These are phyloP conservation scores for Procambarus virginalis DNA, from an alignment of 1,140 invertebrate species.

Conservation along the genomic window DNA sequence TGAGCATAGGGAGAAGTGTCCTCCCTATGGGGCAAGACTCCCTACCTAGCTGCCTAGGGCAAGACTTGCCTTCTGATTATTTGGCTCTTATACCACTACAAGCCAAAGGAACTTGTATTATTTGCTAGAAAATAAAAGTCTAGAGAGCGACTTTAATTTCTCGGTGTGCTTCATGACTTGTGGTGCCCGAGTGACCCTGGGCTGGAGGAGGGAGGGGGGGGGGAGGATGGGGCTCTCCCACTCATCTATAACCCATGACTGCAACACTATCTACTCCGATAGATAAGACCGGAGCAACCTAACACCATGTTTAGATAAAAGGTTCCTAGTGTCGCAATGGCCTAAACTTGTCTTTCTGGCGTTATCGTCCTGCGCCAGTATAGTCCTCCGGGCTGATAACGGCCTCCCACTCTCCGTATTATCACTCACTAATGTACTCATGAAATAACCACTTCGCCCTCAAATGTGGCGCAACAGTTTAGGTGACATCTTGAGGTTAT, in stretches of 20 bases:
- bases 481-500: no score
- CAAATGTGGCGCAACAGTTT: no score
- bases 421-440: background rate
- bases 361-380: background rate
- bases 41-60: no score
- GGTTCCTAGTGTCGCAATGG: slow-evolving; percentile 8
- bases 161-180: no score
- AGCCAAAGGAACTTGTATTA: no score
- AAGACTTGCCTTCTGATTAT: no score
- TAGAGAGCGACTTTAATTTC: no score
- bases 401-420: background rate
- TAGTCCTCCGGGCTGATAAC: background rate
- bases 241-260: background rate
- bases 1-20: no score
- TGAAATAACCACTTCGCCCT: no score
- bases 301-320: slow-evolving; percentile 30
- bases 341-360: slow-evolving; percentile 9
- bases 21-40: no score
- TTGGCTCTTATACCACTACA: no score
- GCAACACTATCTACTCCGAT: background rate
- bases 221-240: background rate
- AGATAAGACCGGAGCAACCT: slow-evolving; percentile 27
- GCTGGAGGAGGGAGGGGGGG: background rate
- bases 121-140: no score
- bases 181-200: background rate